phyloP scores from a whole-genome alignment of 2,113 vertebrate species.

The Emydura subglobosa region DNA sequence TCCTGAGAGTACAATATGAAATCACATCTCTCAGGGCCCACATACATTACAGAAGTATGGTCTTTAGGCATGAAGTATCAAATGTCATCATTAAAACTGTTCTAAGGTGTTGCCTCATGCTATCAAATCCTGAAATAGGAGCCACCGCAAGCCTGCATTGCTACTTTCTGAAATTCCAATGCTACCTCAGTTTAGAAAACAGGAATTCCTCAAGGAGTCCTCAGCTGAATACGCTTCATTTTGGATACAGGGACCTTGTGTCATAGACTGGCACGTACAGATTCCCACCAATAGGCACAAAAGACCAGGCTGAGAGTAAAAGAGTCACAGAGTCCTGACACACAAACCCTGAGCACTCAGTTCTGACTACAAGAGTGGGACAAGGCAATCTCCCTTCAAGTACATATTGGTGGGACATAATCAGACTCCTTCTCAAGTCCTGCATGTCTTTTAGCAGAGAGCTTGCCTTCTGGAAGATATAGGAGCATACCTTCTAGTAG shows the following conservation, averaged over 20 bases:
- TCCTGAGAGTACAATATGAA: neutral
- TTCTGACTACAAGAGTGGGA: neutral
- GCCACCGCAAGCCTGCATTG: neutral
- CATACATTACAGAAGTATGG: too few species aligned
- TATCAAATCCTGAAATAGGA: neutral
- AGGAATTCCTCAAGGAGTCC: neutral
- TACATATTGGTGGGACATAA: neutral
- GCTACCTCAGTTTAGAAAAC: neutral
- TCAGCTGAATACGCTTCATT: neutral
- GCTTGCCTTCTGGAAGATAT: neutral
- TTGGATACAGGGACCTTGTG: neutral
- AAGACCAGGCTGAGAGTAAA: neutral
- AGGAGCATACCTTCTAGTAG: neutral
- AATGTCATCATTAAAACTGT: neutral
- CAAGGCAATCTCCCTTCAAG: neutral
- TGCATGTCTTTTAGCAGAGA: neutral
- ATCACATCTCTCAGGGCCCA: neutral
- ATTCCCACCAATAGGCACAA: neutral
- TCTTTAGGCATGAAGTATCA: neutral
- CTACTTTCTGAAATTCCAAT: neutral
- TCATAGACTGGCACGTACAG: neutral
- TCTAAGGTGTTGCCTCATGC: neutral
- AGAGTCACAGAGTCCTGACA: neutral
- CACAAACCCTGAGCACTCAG: neutral
- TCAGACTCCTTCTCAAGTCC: neutral